Conservation (phyloP, 2,113 vertebrate species). For the Crotalus helleri region DNA sequence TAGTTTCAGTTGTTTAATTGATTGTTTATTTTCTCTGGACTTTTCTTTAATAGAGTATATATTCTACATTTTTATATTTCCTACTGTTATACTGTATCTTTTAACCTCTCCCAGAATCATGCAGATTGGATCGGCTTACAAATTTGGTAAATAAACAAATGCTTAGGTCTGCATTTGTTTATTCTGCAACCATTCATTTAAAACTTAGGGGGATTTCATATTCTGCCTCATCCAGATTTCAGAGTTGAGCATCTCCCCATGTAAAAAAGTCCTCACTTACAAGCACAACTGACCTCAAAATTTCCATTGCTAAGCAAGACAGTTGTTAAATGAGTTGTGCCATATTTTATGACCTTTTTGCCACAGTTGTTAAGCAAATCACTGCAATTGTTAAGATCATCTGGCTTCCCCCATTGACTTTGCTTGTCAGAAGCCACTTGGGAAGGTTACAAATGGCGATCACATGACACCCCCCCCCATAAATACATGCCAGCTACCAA, state of each 20-base stretch:
- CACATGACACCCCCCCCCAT: neutral
- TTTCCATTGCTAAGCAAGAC: neutral
- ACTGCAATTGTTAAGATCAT: neutral
- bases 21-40: neutral
- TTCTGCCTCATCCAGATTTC: neutral
- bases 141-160: neutral
- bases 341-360: neutral
- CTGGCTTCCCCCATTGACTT: neutral
- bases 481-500: neutral
- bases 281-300: neutral
- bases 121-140: neutral
- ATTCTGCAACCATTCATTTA: neutral
- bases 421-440: neutral
- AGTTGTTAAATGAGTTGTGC: neutral
- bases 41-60: neutral
- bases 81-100: neutral
- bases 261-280: neutral
- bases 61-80: neutral
- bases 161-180: neutral
- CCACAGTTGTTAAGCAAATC: neutral
- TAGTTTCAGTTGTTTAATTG: neutral
- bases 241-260: neutral
- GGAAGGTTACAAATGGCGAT: neutral
- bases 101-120: neutral
- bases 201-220: neutral